phyloP scores from a whole-genome alignment of 2,888 invertebrate genomes.

The Melinaea marsaeus region DNA sequence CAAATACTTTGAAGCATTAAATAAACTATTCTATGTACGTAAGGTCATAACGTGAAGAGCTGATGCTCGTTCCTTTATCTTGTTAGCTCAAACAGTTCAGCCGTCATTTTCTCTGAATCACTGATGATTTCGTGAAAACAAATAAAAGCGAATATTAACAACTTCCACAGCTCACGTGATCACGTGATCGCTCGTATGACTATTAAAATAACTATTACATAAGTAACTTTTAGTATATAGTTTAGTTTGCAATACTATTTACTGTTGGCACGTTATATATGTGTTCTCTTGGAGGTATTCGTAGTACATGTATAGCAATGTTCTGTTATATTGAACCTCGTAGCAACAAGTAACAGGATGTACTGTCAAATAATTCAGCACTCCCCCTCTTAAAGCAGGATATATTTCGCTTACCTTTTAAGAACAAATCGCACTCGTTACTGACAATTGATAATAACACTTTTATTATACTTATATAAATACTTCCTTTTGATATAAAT shows the following conservation, averaged over 20 bases:
- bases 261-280: no score
- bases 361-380: conserved; percentile 58
- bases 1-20: conserved; percentile 7
- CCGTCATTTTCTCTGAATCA: conserved; percentile 25
- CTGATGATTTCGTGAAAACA: conserved; percentile 17
- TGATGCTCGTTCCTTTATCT: no score
- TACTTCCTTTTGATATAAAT: conserved; percentile 16
- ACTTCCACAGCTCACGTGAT: conserved; percentile 20
- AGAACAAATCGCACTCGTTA: conserved; percentile 25
- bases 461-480: conserved; percentile 14
- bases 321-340: conserved; percentile 27
- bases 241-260: no score
- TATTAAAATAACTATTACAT: no score
- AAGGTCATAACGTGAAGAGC: not conserved
- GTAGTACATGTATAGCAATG: not conserved
- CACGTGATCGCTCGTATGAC: conserved; percentile 45
- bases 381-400: conserved; percentile 57
- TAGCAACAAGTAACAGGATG: conserved; percentile 54
- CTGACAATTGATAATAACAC: conserved; percentile 21
- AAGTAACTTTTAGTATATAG: no score
- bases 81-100: conserved; percentile 2
- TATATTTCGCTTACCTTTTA: conserved; percentile 33
- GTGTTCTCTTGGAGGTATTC: no score
- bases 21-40: not conserved
- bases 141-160: conserved; percentile 15